Percentiles rank a stretch among this genome's conserved stretches.
phyloP scores from a whole-genome alignment of 2,797 vertebrate genomes.

The Acrocephalus scirpaceus region DNA sequence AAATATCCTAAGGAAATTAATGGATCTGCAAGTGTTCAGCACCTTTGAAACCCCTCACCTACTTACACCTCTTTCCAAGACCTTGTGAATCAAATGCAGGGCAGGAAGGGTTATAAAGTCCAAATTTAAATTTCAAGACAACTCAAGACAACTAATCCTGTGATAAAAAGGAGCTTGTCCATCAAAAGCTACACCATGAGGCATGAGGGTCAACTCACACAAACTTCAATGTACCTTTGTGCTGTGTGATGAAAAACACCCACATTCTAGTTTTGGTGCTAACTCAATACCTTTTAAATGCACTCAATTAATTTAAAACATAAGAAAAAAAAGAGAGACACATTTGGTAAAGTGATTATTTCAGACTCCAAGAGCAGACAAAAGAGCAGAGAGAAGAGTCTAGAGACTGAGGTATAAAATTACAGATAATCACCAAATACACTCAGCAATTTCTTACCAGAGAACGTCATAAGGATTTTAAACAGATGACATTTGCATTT shows the following conservation, averaged over 20 bases:
- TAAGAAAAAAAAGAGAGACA: not conserved
- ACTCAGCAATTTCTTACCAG: conserved; percentile 35
- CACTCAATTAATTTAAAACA: not conserved
- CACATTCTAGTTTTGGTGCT: not conserved
- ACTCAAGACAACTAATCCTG: not conserved
- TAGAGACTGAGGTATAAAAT: conserved; percentile 24
- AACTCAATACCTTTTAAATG: not conserved
- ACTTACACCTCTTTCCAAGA: not conserved
- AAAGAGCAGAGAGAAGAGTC: conserved; percentile 12
- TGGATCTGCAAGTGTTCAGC: not conserved
- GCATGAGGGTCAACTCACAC: not conserved
- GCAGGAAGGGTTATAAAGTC: not conserved
- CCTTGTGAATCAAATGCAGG: not conserved
- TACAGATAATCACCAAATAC: conserved; percentile 49
- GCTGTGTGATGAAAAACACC: not conserved
- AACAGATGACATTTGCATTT: conserved; percentile 35
- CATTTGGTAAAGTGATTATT: not conserved
- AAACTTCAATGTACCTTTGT: not conserved
- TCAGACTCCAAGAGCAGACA: not conserved
- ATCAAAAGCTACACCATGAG: not conserved
- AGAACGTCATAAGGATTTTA: not conserved
- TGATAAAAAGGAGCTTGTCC: not conserved
- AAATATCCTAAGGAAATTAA: not conserved
- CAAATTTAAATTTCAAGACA: not conserved
- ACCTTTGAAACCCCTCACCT: not conserved